Evolutionary conservation across 2,113 vertebrate species (phyloP), one percentile per base, ranked within the genome.

Genomic region (Empidonax alnorum): DNA sequence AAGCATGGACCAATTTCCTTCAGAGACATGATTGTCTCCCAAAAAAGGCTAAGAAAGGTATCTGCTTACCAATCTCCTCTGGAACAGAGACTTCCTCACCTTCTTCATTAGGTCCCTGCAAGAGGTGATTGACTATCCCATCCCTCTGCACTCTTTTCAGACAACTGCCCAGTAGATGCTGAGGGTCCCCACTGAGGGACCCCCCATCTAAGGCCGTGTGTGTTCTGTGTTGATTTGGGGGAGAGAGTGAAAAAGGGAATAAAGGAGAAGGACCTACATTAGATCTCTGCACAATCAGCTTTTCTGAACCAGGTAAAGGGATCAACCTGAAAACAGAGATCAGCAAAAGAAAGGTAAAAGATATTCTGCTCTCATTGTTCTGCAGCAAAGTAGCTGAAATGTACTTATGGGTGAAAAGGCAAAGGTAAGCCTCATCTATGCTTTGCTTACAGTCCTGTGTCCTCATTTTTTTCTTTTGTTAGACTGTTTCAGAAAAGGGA

Each of bases 101-200:
- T 49, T 10, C 14, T 66, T 39, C 1, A 0, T 37, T 24, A 28
- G 24, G 24, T 4, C 5, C 14, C 2, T 83, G 15, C 27, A 12
- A 61, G 41, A 61, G 31, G 12, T 23, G 46, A 50, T 2, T 25
- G 18, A 18, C 10, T 5, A 14, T 13, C 33, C 10, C 17, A 35
- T 22, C 7, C 22, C 9, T 69, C 35, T 23, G 17, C 24, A 33
- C 5, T 49, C 8, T 14, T n/a, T 30, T 12, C 12, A 67, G 31
- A 1, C 7, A 72, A 15, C 2, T 0, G 3, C 56, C 5, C 22
- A 4, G 9, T 3, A 8, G 8, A 4, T 42, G 13, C 8, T 81
- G 42, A 22, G 2, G 1, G 3, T 31, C 10, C 1, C 3, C 17
- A 6, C 4, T 8, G 2, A 10, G 37, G 50, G 4, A 66, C 28